Base-by-base conservation (phyloP, 2,797 vertebrate genomes). In the Poecilia picta region DNA sequence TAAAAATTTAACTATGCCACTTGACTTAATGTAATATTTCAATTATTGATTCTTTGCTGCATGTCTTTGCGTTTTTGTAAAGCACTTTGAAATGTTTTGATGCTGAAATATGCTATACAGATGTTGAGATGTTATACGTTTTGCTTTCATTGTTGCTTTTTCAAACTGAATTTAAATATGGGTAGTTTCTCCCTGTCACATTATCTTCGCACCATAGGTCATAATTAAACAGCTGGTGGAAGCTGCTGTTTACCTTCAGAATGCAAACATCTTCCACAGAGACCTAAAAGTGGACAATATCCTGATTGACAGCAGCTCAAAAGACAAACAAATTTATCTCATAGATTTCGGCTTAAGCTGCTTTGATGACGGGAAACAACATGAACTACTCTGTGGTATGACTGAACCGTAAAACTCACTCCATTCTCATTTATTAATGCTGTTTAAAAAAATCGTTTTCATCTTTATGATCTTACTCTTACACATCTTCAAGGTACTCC, bases 301-400 rank as follows among this genome's bases (percentile, higher is more conserved):
- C 23, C 15, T 75, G 51, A 74, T 57, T 5, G 25, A 75, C 25
- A 59, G 36, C 13, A 5, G 39, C 11, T 59, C 73, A 0, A 57
- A 76, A 0, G n/a, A 33, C n/a, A 78, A 62, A 0, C 33, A 31
- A 0, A 43, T 80, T 2, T 53, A 73, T 0, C 66, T 89, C 2
- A 85, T 81, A 2, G 87, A 87, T 59, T 85, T 89, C 18, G 83
- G 79, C 0, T 43, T 83, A 12, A 79, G 87, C 68, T 89, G 85
- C 59, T 85, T 81, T 2, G 0, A 13, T 0, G 53, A 74, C 1
- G 11, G 2, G 8, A 77, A 80, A 0, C 2, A 1, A 2, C 81
- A 53, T n/a, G n/a, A 39, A 23, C 0, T 25, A 0, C 81, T 85
- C 13, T 81, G 8, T 0, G 68, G 84, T 80, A 80, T 33, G n/a